Evolutionary conservation across 2,113 vertebrate genomes (phyloP).

Genomic region (Anguilla japonica): DNA sequence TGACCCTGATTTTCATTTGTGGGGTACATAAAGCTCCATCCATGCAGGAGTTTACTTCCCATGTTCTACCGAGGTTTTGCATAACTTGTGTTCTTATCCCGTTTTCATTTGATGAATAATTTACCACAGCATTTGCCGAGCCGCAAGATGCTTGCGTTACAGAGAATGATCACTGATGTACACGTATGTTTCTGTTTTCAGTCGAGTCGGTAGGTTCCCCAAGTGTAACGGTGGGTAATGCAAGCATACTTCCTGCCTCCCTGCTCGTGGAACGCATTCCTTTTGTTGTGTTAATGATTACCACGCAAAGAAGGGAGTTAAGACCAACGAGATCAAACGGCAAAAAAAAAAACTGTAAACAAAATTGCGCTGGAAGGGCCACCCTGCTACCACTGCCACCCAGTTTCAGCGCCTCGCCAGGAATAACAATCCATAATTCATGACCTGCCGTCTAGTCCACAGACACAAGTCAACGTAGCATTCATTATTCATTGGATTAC

Average conservation of each 20-base stretch:
- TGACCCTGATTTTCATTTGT: neutral
- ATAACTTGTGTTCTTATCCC: neutral
- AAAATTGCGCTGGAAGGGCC: constrained; percentile 44
- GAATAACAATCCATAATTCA: constrained; percentile 62
- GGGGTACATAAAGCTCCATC: neutral
- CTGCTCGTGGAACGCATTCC: neutral
- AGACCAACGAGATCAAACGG: constrained; percentile 36
- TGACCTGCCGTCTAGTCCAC: constrained; percentile 45
- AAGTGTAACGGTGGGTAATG: neutral
- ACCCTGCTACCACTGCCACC: constrained; percentile 28
- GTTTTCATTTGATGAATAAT: constrained; percentile 25
- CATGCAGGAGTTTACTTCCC: constrained; percentile 1
- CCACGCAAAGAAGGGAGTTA: constrained; percentile 28
- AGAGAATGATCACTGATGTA: neutral
- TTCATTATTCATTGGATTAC: constrained; percentile 58
- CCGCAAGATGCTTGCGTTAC: neutral
- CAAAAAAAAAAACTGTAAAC: constrained; percentile 32
- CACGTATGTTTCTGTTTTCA: neutral
- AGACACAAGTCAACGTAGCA: constrained; percentile 50
- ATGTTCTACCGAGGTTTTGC: constrained; percentile 5
- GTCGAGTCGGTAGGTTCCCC: neutral
- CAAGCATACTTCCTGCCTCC: neutral
- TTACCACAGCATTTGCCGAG: constrained; percentile 24
- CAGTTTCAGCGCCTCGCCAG: constrained; percentile 50
- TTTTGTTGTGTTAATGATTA: constrained; percentile 39